Conservation (phyloP, 1,140 invertebrate genomes). For the Pygmarrhopalites habei region DNA sequence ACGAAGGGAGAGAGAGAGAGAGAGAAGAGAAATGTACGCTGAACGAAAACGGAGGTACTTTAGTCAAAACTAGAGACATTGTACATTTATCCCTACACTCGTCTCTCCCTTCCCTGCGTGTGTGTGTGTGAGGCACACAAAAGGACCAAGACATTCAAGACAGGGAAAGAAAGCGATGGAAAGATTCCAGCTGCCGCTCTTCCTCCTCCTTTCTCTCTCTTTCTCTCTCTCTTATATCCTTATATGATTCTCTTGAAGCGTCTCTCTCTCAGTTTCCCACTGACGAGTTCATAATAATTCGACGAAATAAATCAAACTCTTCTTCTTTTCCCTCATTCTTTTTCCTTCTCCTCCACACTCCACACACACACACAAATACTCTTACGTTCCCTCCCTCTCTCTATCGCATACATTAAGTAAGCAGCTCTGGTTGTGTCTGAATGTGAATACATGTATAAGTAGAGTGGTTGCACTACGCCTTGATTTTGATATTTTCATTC, state of each 20-base stretch:
- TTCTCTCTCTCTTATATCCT: neutral
- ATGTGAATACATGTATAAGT: too few species aligned
- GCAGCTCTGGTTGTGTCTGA: too few species aligned
- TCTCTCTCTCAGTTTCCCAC: neutral
- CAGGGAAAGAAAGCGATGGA: neutral
- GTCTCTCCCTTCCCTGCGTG: neutral
- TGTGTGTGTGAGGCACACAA: neutral
- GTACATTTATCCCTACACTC: too few species aligned
- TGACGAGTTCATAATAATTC: constrained; percentile 4
- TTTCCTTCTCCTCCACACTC: neutral
- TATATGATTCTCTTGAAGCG: neutral
- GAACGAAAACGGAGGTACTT: too few species aligned
- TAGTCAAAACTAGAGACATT: too few species aligned
- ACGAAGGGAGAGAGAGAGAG: too few species aligned
- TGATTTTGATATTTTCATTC: too few species aligned
- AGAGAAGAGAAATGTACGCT: too few species aligned
- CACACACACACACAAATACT: too few species aligned
- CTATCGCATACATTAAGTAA: too few species aligned
- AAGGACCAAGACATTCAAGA: neutral
- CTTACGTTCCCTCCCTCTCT: too few species aligned
- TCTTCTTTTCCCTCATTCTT: neutral
- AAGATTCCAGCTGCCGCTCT: neutral
- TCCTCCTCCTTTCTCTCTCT: neutral
- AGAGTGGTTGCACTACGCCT: too few species aligned
- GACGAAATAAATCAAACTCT: neutral